These are phyloP conservation scores for Macroramphosus scolopax DNA, from an alignment of 2,797 vertebrate species.

Conservation along the genomic window DNA sequence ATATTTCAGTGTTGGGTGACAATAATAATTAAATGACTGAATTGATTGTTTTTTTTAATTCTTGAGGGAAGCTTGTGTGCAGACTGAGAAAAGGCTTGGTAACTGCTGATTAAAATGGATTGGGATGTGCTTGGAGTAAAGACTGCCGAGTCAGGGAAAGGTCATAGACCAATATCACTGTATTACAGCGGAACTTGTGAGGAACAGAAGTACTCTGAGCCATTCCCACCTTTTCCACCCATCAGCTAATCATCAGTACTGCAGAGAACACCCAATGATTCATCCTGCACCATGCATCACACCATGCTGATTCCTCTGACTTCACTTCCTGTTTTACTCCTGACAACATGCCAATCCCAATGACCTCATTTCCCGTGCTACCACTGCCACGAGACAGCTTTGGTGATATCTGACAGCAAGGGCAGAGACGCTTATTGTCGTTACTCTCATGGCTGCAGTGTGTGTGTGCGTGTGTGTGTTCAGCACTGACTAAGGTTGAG, in stretches of 20 bases:
- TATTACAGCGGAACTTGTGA: conserved; percentile 9
- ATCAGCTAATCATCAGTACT: conserved; percentile 41
- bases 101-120: conserved; percentile 41
- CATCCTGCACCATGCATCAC: conserved; percentile 65
- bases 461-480: background rate
- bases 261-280: conserved; percentile 62
- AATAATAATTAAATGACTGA: too few relatives aligned
- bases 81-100: conserved; percentile 6
- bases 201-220: conserved; percentile 9
- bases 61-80: background rate
- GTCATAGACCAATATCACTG: conserved; percentile 21
- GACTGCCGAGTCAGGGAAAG: conserved; percentile 30
- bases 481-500: conserved; percentile 17
- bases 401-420: conserved; percentile 33
- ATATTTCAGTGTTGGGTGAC: too few relatives aligned
- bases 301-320: conserved; percentile 30
- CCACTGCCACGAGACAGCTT: conserved; percentile 32
- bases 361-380: conserved; percentile 67
- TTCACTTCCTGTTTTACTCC: conserved; percentile 49
- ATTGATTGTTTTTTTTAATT: too few relatives aligned
- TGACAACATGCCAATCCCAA: conserved; percentile 47
- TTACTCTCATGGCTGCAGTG: conserved; percentile 1
- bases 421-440: conserved; percentile 15
- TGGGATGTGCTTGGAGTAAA: conserved; percentile 12
- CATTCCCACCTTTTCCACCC: conserved; percentile 11